Percentiles rank a stretch among this genome's conserved stretches.
Evolutionary conservation across 2,113 vertebrate species (phyloP).

Genomic region (Calidris pygmaea): DNA sequence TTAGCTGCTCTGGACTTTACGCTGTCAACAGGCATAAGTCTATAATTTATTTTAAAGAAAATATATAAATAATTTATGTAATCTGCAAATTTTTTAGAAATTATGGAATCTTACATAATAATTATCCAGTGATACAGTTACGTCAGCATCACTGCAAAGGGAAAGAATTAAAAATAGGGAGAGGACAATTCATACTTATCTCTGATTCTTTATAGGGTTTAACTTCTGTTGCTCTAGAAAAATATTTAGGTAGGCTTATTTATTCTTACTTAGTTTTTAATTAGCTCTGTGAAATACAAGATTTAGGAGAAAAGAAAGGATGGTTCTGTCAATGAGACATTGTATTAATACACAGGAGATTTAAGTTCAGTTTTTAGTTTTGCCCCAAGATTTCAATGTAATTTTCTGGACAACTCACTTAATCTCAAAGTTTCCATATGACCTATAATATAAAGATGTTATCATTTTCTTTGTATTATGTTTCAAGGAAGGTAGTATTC

Average conservation of each 20-base stretch:
- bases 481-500: neutral
- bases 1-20: neutral
- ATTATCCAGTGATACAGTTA: neutral
- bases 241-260: neutral
- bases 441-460: neutral
- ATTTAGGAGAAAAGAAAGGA: neutral
- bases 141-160: neutral
- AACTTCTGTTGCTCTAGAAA: neutral
- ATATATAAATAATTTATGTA: neutral
- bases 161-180: neutral
- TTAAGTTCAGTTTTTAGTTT: neutral
- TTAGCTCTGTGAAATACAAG: neutral
- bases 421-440: neutral
- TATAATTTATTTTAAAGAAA: neutral
- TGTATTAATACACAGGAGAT: neutral
- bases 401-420: neutral
- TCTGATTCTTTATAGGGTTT: neutral
- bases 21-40: neutral
- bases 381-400: neutral
- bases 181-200: neutral
- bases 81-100: neutral
- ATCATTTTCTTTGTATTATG: neutral
- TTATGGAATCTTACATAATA: neutral
- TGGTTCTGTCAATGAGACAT: neutral
- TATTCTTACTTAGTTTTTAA: neutral